phyloP scores from a whole-genome alignment of 2,797 vertebrate genomes.

The Danionella dracula region DNA sequence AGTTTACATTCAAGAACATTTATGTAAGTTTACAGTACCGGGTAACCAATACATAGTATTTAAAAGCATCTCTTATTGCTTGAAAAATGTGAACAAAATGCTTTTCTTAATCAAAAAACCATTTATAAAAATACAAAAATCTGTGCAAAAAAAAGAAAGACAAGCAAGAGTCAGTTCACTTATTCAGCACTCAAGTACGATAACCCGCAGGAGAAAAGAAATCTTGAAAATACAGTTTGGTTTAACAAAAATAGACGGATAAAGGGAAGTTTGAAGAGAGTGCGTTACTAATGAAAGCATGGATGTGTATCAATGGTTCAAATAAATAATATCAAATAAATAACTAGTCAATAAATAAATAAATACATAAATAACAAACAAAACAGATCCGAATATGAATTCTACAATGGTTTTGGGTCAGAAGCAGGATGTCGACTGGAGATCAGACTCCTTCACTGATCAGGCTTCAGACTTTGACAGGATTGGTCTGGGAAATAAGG shows the following conservation, averaged over 20 bases:
- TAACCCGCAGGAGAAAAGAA: constrained; percentile 43
- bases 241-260: constrained; percentile 36
- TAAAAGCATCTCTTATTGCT: constrained; percentile 61
- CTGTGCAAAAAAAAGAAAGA: constrained; percentile 67
- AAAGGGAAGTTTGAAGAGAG: constrained; percentile 39
- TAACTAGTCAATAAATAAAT: constrained; percentile 82
- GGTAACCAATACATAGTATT: constrained; percentile 77
- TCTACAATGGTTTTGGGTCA: constrained; percentile 27
- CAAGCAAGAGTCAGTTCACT: constrained; percentile 71
- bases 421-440: constrained; percentile 53
- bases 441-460: constrained; percentile 47
- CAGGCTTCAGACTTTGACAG: constrained; percentile 1
- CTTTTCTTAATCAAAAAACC: constrained; percentile 62
- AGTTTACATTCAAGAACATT: constrained; percentile 74
- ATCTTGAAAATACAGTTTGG: constrained; percentile 49
- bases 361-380: constrained; percentile 75
- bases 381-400: constrained; percentile 55
- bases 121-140: constrained; percentile 49
- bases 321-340: constrained; percentile 83
- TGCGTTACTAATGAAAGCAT: constrained; percentile 56
- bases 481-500: constrained; percentile 12
- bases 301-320: constrained; percentile 57
- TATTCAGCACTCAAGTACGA: constrained; percentile 47
- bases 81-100: constrained; percentile 57
- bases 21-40: constrained; percentile 72